Evolutionary conservation across 2,113 vertebrate species (phyloP).

Genomic region (Pseudorasbora parva): DNA sequence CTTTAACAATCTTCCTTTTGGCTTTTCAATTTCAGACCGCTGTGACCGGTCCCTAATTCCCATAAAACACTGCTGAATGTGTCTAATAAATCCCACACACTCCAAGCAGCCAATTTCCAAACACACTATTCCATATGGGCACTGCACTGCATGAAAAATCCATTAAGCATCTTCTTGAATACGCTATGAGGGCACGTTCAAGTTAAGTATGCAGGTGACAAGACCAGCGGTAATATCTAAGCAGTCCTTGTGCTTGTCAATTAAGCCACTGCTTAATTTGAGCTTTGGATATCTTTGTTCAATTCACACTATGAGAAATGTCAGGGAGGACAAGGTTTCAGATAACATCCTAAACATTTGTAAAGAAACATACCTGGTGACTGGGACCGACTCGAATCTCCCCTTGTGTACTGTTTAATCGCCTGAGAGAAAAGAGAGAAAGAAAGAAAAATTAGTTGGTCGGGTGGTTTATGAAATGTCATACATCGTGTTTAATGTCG

Average conservation of each 20-base stretch:
- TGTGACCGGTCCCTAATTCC: constrained; percentile 39
- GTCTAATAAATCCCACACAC: constrained; percentile 26
- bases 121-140: constrained; percentile 7
- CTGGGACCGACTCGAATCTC: constrained; percentile 98
- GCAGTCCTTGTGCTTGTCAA: constrained; percentile 1
- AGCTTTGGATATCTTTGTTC: not conserved
- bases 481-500: not conserved
- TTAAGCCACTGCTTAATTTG: not conserved
- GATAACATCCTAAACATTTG: constrained; percentile 23
- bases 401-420: constrained; percentile 98
- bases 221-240: not conserved
- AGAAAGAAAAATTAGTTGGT: constrained; percentile 48
- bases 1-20: constrained; percentile 2
- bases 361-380: constrained; percentile 87
- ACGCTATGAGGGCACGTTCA: not conserved
- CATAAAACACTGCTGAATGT: constrained; percentile 29
- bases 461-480: not conserved
- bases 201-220: constrained; percentile 11
- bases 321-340: not conserved
- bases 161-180: constrained; percentile 15
- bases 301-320: too few species aligned
- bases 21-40: constrained; percentile 39
- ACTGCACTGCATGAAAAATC: constrained; percentile 5
- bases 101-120: constrained; percentile 36
- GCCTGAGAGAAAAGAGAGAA: constrained; percentile 78